Conservation (phyloP, 2,113 vertebrate species). For the Anser brachyrhynchus region DNA sequence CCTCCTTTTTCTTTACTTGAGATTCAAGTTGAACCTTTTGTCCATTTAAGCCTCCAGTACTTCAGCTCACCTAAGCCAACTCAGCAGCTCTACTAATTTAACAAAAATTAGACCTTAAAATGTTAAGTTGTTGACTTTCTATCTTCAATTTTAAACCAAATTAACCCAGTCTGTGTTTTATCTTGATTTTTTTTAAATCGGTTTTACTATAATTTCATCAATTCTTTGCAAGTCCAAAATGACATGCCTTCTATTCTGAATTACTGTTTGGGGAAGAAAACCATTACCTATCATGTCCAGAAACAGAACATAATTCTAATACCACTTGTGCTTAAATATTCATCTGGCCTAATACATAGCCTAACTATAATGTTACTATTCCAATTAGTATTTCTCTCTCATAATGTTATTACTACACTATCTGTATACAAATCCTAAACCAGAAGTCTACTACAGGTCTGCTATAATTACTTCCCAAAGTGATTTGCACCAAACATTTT, state of each 20-base stretch:
- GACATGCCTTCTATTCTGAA: not conserved
- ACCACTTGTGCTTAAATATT: not conserved
- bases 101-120: not conserved
- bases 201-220: not conserved
- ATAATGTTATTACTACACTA: not conserved
- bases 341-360: not conserved
- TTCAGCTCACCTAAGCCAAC: not conserved
- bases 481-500: not conserved
- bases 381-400: not conserved
- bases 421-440: not conserved
- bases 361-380: not conserved
- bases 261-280: not conserved
- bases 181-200: not conserved
- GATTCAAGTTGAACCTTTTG: not conserved
- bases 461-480: not conserved
- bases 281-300: not conserved
- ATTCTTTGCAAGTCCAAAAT: not conserved
- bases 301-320: not conserved
- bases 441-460: not conserved
- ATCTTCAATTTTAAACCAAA: not conserved
- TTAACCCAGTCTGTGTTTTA: not conserved
- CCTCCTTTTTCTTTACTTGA: not conserved
- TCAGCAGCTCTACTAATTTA: not conserved
- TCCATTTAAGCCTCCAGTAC: not conserved
- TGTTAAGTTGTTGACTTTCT: not conserved